Evolutionary conservation across 1,140 invertebrate species (phyloP).

Genomic region (Bombyx mandarina): DNA sequence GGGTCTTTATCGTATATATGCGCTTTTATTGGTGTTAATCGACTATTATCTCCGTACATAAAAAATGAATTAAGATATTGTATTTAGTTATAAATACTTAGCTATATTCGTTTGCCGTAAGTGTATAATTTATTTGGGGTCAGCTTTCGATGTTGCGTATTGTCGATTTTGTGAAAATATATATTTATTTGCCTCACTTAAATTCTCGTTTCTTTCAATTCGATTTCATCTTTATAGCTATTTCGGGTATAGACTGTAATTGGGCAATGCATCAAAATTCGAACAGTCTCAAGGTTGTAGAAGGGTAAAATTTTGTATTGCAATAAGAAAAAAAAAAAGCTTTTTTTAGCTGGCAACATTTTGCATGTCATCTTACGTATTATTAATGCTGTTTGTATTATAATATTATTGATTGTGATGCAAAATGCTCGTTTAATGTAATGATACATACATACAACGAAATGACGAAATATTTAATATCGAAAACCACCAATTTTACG

Average conservation of each 20-base stretch:
- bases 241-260: background rate
- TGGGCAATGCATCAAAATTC: conserved; percentile 1
- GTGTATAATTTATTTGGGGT: conserved; percentile 1
- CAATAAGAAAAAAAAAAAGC: conserved; percentile 26
- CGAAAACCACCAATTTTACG: no score
- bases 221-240: background rate
- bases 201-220: background rate
- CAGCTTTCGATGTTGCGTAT: conserved; percentile 15
- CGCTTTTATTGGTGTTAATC: conserved; percentile 54
- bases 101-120: no score
- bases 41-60: no score
- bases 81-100: no score
- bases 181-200: no score
- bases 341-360: conserved; percentile 38
- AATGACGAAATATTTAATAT: no score
- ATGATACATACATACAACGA: no score
- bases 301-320: background rate
- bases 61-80: no score
- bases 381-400: no score
- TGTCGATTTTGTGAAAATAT: background rate
- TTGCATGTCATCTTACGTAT: conserved; percentile 45
- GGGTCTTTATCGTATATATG: conserved; percentile 27
- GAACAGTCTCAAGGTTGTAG: background rate
- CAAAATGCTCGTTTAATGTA: no score
- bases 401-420: no score